Conservation (phyloP, 2,888 invertebrate species). For the Leptothorax acervorum region DNA sequence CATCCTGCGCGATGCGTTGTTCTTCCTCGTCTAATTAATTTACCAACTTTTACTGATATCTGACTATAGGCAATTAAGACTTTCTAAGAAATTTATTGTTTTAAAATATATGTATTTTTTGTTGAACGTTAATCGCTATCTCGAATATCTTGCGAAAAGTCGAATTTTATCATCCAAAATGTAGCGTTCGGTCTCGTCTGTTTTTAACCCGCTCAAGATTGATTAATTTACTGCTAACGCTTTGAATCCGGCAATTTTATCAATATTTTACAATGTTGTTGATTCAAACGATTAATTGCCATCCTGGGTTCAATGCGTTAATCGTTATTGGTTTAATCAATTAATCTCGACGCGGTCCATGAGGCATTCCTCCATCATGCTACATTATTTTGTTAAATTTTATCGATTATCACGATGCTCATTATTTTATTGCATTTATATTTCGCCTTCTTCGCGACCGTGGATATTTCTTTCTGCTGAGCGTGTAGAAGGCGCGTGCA, state of each 20-base stretch:
- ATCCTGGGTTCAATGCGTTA: constrained; percentile 30
- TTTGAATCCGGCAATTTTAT: constrained; percentile 33
- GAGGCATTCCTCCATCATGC: not conserved
- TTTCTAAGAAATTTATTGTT: constrained; percentile 21
- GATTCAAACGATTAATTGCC: constrained; percentile 35
- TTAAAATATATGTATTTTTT: constrained; percentile 21
- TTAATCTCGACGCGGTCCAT: not conserved
- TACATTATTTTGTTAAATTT: constrained; percentile 9
- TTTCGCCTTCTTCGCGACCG: not conserved
- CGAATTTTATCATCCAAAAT: not conserved
- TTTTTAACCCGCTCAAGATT: constrained; percentile 23
- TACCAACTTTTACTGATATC: not conserved
- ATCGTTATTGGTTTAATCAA: constrained; percentile 3
- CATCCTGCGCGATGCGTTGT: not conserved
- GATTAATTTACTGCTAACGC: constrained; percentile 19
- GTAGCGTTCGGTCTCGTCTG: not conserved
- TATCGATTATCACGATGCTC: not conserved
- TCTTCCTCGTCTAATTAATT: not conserved
- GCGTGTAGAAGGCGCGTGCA: not conserved
- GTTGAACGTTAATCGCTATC: constrained; percentile 1
- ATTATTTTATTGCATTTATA: constrained; percentile 34
- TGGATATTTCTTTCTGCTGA: not conserved
- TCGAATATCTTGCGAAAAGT: not conserved
- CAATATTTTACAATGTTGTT: constrained; percentile 22
- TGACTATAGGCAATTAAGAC: constrained; percentile 1